Evolutionary conservation across 1,140 invertebrate species (phyloP).

Genomic region (Drosophila albomicans): DNA sequence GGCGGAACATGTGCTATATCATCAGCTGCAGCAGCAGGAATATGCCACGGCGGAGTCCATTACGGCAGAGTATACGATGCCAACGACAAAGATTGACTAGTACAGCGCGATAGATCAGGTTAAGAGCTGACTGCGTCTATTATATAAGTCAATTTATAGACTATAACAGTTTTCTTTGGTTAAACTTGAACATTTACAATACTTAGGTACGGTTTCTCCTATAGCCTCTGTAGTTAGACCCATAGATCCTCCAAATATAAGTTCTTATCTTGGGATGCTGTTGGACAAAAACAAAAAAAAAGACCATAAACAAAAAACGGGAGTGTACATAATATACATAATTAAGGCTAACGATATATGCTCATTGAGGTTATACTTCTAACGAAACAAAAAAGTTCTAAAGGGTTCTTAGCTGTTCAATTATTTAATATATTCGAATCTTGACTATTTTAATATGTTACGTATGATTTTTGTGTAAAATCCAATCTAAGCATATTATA

Average conservation of each 20-base stretch:
- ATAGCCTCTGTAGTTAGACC: constrained; percentile 48
- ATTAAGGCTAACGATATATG: constrained; percentile 72
- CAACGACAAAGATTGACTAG: constrained; percentile 84
- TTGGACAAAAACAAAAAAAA: not conserved
- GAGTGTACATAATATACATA: constrained; percentile 67
- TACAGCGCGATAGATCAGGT: constrained; percentile 44
- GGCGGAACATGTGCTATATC: constrained; percentile 48
- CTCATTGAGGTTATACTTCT: constrained; percentile 79
- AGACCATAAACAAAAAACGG: not conserved
- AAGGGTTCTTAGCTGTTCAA: constrained; percentile 58
- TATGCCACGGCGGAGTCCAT: constrained; percentile 52
- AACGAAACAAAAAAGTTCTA: constrained; percentile 49
- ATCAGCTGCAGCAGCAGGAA: constrained; percentile 52
- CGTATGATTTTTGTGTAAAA: constrained; percentile 39
- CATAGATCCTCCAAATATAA: constrained; percentile 10
- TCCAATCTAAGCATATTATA: constrained; percentile 44
- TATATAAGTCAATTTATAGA: constrained; percentile 63
- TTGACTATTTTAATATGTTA: constrained; percentile 29
- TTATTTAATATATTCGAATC: constrained; percentile 39
- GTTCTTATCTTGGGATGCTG: constrained; percentile 13
- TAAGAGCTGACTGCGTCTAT: constrained; percentile 36
- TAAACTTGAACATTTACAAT: constrained; percentile 2
- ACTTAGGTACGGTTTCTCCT: constrained; percentile 15
- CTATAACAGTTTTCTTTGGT: constrained; percentile 30
- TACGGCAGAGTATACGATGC: constrained; percentile 72